Percentiles rank a stretch among this genome's conserved stretches.
These are phyloP conservation scores for Drosophila sechellia DNA, from an alignment of 1,140 invertebrate species.

Conservation along the genomic window DNA sequence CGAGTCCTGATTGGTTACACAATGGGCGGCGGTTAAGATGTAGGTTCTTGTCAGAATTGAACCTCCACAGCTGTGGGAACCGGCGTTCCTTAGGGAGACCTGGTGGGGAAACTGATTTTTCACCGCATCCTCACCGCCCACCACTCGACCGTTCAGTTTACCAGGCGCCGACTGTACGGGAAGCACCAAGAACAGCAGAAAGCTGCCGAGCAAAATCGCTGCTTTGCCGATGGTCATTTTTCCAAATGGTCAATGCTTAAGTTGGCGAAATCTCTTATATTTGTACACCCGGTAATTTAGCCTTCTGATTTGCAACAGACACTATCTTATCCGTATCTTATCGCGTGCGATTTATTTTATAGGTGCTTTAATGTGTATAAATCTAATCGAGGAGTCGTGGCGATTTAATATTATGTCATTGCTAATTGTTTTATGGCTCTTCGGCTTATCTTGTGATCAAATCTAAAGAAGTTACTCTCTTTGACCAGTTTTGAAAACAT, in stretches of 20 bases:
- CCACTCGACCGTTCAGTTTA: slow-evolving; percentile 69
- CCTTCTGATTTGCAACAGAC: slow-evolving; percentile 14
- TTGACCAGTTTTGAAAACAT: too few species aligned
- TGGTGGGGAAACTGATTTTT: slow-evolving; percentile 85
- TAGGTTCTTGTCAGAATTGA: slow-evolving; percentile 86
- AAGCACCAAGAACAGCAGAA: slow-evolving; percentile 4
- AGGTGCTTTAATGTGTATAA: not conserved
- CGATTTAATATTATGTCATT: slow-evolving; percentile 25
- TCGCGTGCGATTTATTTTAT: slow-evolving; percentile 26
- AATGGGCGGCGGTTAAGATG: slow-evolving; percentile 87
- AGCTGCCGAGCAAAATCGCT: not conserved
- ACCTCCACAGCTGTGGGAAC: slow-evolving; percentile 86
- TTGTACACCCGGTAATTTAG: not conserved
- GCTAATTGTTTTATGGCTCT: slow-evolving; percentile 25
- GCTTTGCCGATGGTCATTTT: slow-evolving; percentile 1
- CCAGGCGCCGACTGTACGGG: slow-evolving; percentile 41
- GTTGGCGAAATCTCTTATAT: slow-evolving; percentile 2
- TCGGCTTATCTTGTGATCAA: slow-evolving; percentile 1
- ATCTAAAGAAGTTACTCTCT: too few species aligned
- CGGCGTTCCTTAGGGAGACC: slow-evolving; percentile 82
- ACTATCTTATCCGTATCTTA: slow-evolving; percentile 27
- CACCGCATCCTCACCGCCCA: slow-evolving; percentile 85
- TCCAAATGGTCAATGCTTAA: not conserved
- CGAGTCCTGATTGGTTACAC: slow-evolving; percentile 53
- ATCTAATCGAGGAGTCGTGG: slow-evolving; percentile 12